A percentile compares a stretch with the other conserved stretches of the same genome.
Conservation (phyloP, 2,113 vertebrate genomes). For the Crypturellus undulatus region DNA sequence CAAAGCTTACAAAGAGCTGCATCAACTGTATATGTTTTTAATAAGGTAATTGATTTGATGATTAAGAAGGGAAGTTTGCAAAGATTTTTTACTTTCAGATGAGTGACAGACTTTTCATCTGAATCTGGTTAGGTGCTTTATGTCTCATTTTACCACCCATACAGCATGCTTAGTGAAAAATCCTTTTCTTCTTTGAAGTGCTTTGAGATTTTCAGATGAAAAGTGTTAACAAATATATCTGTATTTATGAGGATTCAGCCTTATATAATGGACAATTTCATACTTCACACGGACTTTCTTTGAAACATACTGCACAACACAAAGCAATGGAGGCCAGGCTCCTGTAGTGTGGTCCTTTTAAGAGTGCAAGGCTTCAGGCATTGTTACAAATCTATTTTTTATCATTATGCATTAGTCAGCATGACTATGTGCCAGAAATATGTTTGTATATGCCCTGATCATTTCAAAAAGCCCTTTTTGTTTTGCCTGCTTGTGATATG, state of each 20-base stretch:
- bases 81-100: not conserved
- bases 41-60: not conserved
- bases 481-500: not conserved
- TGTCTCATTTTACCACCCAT: not conserved
- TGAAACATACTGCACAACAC: not conserved
- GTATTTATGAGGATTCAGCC: not conserved
- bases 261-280: not conserved
- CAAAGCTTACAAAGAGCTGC: not conserved
- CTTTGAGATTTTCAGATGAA: not conserved
- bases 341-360: not conserved
- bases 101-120: not conserved
- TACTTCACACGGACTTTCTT: not conserved
- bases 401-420: not conserved
- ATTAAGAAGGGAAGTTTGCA: rapidly evolving
- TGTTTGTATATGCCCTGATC: rapidly evolving
- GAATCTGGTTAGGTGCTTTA: not conserved
- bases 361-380: not conserved
- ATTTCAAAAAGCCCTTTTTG: not conserved
- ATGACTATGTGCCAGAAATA: not conserved
- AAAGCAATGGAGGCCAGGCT: rapidly evolving
- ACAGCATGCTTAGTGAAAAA: not conserved
- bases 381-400: not conserved
- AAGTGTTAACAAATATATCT: not conserved
- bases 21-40: not conserved
- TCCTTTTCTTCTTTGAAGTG: not conserved